These are phyloP conservation scores for Dendrolimus pini DNA, from an alignment of 2,888 invertebrate species.

Conservation along the genomic window DNA sequence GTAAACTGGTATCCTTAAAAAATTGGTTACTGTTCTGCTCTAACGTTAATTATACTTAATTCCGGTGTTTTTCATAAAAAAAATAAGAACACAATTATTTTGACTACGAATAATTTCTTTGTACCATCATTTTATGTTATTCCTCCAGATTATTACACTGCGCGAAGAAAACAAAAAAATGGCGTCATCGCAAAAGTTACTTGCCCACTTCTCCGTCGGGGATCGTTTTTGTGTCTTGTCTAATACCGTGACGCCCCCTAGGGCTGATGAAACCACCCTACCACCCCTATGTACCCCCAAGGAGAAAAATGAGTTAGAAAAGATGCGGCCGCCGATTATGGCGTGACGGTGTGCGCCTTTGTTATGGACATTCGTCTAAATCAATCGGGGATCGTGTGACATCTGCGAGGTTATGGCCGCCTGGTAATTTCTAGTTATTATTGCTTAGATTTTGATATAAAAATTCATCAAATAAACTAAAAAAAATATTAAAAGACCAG, in stretches of 20 bases:
- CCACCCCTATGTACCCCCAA: constrained; percentile 39
- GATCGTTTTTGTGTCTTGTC: constrained; percentile 75
- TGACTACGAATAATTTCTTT: too few relatives aligned
- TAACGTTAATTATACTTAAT: too few relatives aligned
- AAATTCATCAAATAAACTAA: too few relatives aligned
- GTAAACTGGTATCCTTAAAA: too few relatives aligned
- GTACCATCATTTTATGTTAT: too few relatives aligned
- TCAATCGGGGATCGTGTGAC: constrained; percentile 52
- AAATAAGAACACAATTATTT: too few relatives aligned
- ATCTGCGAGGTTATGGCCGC: background rate
- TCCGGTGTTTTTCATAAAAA: too few relatives aligned
- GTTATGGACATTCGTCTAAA: constrained; percentile 65
- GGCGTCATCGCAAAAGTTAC: constrained; percentile 59
- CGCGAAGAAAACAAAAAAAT: constrained; percentile 31
- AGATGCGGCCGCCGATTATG: constrained; percentile 74
- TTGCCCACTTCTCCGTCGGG: constrained; percentile 61
- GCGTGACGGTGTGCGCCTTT: constrained; percentile 61
- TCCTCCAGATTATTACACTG: too few relatives aligned
- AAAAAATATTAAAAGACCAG: too few relatives aligned
- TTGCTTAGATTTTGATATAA: too few relatives aligned
- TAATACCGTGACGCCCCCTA: constrained; percentile 71
- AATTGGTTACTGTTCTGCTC: too few relatives aligned
- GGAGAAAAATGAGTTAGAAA: constrained; percentile 78
- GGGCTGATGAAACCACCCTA: constrained; percentile 52
- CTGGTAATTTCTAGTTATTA: background rate